These are phyloP conservation scores for Amphiura filiformis DNA, from an alignment of 35 echinoderm and acorn worm species.

Conservation along the genomic window DNA sequence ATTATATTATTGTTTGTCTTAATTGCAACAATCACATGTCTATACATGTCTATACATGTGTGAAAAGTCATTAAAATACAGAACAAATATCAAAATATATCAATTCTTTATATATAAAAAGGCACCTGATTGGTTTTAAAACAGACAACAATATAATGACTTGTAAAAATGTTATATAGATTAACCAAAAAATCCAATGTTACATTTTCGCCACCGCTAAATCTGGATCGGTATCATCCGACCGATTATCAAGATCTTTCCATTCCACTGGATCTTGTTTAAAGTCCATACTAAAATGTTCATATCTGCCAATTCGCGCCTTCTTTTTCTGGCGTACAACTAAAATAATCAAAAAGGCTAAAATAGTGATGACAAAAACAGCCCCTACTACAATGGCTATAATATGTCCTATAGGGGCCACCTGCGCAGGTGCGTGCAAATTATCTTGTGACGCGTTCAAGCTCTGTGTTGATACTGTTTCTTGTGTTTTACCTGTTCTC, in stretches of 20 bases:
- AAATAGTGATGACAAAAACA: constrained; percentile 22
- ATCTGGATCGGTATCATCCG: constrained; percentile 1
- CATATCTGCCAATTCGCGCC: constrained; percentile 32
- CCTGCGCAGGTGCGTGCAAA: neutral
- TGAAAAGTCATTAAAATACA: too few relatives aligned
- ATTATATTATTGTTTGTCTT: neutral
- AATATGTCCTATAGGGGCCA: constrained; percentile 15
- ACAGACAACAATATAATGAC: too few relatives aligned
- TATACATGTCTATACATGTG: too few relatives aligned
- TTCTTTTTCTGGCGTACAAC: constrained; percentile 30
- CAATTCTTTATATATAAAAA: too few relatives aligned
- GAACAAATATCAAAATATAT: too few relatives aligned
- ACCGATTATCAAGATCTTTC: constrained; percentile 28
- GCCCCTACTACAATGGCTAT: constrained; percentile 19
- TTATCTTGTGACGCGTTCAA: neutral
- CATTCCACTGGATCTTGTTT: constrained; percentile 23
- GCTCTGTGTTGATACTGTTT: neutral
- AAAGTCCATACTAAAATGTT: constrained; percentile 32
- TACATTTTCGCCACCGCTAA: neutral
- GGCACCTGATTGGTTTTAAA: too few relatives aligned
- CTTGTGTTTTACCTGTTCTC: neutral
- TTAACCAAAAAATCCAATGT: neutral
- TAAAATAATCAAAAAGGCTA: constrained; percentile 25
- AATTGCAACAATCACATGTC: neutral
- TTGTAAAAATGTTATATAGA: too few relatives aligned